Percentiles rank a stretch among this genome's conserved stretches.
phyloP scores from a whole-genome alignment of 2,113 vertebrate genomes.

The Chaetorhynchus papuensis region DNA sequence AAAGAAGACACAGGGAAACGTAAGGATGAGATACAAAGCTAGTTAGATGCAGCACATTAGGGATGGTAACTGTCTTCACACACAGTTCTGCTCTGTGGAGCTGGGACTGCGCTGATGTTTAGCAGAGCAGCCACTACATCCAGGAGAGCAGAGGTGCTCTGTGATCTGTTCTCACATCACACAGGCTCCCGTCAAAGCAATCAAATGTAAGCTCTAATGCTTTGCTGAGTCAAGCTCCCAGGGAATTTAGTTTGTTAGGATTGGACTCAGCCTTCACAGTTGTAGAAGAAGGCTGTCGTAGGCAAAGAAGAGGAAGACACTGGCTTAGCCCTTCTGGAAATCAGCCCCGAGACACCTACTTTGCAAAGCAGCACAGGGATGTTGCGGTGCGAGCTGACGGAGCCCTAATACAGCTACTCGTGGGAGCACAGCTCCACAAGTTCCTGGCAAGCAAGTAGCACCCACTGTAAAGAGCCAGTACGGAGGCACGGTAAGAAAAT shows the following conservation, averaged over 20 bases:
- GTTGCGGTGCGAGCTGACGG: accelerated
- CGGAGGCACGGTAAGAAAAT: background rate
- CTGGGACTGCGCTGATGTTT: background rate
- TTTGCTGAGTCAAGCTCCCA: background rate
- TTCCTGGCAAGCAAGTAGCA: background rate
- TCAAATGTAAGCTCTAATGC: background rate
- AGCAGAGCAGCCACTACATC: background rate
- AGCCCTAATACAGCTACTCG: background rate
- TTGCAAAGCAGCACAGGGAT: background rate
- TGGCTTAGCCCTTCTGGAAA: background rate
- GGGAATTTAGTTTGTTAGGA: background rate
- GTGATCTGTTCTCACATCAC: background rate
- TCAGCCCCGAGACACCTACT: accelerated
- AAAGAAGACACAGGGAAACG: background rate
- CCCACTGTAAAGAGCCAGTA: background rate
- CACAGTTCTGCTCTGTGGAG: background rate
- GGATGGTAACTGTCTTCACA: background rate
- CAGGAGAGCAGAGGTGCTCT: background rate
- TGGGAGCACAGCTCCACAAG: background rate
- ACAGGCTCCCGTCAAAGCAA: background rate
- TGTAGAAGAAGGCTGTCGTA: background rate
- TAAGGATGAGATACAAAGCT: background rate
- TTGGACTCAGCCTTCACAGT: background rate
- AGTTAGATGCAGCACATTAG: accelerated
- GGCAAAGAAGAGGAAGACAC: background rate